Percentiles rank a stretch among this genome's conserved stretches.
These are phyloP conservation scores for Latrodectus elegans DNA, from an alignment of 2,888 invertebrate species.

Conservation along the genomic window DNA sequence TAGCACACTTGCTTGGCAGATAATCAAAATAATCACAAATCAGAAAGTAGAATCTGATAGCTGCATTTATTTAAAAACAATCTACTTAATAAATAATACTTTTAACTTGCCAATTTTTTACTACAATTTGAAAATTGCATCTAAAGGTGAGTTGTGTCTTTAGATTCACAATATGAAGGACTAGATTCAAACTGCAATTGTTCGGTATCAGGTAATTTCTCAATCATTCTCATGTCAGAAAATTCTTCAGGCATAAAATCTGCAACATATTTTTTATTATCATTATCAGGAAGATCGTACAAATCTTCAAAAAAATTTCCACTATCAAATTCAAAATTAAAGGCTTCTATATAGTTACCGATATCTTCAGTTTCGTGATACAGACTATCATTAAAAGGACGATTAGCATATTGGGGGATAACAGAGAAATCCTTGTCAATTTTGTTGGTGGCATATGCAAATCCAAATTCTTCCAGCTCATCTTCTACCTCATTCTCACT, in stretches of 20 bases:
- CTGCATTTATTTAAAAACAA: too few relatives aligned
- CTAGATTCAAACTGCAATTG: conserved; percentile 39
- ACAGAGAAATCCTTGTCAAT: conserved; percentile 46
- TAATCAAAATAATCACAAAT: too few relatives aligned
- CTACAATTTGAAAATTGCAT: not conserved
- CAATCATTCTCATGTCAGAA: conserved; percentile 33
- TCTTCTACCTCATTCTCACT: conserved; percentile 54
- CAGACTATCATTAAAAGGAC: conserved; percentile 53
- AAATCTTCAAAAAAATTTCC: conserved; percentile 56
- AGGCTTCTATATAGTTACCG: conserved; percentile 43
- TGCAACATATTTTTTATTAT: not conserved
- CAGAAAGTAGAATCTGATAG: too few relatives aligned
- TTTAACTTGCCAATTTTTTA: too few relatives aligned
- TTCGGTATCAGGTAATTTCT: conserved; percentile 31
- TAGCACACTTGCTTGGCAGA: too few relatives aligned
- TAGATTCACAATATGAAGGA: conserved; percentile 41
- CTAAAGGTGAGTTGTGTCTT: conserved; percentile 44
- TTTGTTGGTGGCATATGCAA: conserved; percentile 16
- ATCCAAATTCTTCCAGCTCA: conserved; percentile 36
- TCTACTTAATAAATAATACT: too few relatives aligned
- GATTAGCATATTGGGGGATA: conserved; percentile 29
- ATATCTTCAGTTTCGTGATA: not conserved
- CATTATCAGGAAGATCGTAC: conserved; percentile 16
- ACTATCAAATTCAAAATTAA: conserved; percentile 57
- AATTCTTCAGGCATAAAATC: not conserved